phyloP scores from a whole-genome alignment of 2,888 invertebrate species.

The Thelaira solivaga region DNA sequence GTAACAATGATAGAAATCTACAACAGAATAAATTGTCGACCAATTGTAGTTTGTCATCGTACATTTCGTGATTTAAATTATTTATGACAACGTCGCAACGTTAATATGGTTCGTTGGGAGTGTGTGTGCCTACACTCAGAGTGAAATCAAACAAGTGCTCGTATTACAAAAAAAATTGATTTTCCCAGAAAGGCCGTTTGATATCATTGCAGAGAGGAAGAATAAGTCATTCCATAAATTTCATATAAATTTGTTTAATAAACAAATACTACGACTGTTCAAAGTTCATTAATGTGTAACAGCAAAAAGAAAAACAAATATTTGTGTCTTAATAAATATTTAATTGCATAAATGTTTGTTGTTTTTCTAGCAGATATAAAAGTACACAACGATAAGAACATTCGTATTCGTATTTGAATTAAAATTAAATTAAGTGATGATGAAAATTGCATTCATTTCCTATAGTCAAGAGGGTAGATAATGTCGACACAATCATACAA shows the following conservation, averaged over 20 bases:
- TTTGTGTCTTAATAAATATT: constrained; percentile 7
- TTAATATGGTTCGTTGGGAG: too few relatives aligned
- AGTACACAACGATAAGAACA: not conserved
- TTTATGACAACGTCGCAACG: too few relatives aligned
- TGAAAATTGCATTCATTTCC: not conserved
- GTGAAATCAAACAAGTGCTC: not conserved
- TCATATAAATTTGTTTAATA: not conserved
- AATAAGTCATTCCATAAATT: not conserved
- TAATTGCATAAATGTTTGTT: not conserved
- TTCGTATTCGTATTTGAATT: not conserved
- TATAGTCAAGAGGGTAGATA: not conserved
- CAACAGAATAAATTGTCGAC: too few relatives aligned
- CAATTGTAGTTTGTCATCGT: too few relatives aligned
- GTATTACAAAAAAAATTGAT: constrained; percentile 12
- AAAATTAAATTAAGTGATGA: not conserved
- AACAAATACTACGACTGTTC: not conserved
- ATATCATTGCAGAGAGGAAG: constrained; percentile 34
- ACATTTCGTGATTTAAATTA: too few relatives aligned
- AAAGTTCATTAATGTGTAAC: constrained; percentile 30
- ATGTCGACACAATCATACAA: not conserved
- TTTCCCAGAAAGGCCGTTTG: constrained; percentile 28
- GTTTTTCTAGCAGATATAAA: not conserved
- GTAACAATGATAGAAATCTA: too few relatives aligned
- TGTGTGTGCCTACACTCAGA: too few relatives aligned
- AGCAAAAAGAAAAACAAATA: constrained; percentile 3